These are phyloP conservation scores for Cephus pulcher DNA, from an alignment of 2,888 invertebrate genomes.

Conservation along the genomic window DNA sequence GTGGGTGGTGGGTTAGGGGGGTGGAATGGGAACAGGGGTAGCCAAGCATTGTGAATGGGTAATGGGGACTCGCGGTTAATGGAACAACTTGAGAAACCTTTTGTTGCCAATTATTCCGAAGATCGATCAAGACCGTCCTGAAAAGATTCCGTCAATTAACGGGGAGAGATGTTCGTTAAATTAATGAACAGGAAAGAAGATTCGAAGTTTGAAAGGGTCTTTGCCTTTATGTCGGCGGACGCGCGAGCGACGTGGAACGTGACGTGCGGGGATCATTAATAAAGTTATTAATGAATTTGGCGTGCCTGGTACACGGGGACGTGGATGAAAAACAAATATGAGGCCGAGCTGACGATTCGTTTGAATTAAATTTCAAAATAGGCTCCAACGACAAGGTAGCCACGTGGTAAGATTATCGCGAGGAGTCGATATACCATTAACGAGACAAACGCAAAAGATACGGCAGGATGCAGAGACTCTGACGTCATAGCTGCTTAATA, in stretches of 20 bases:
- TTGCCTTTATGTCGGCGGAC: constrained; percentile 25
- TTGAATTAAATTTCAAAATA: too few relatives aligned
- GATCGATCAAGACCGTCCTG: constrained; percentile 8
- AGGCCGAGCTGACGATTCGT: too few relatives aligned
- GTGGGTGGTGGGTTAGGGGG: neutral
- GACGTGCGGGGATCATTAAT: constrained; percentile 9
- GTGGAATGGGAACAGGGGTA: neutral
- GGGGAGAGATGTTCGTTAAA: constrained; percentile 19
- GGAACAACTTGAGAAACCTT: constrained; percentile 9
- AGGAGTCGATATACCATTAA: neutral
- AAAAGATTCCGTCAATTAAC: constrained; percentile 32
- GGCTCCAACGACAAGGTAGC: too few relatives aligned
- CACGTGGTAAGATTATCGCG: too few relatives aligned
- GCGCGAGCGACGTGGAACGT: constrained; percentile 2
- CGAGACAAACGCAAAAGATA: neutral
- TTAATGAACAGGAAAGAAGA: constrained; percentile 34
- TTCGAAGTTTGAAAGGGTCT: constrained; percentile 32
- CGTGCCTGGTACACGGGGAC: neutral
- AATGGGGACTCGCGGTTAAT: constrained; percentile 4
- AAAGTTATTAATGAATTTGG: constrained; percentile 17
- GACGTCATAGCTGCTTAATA: neutral
- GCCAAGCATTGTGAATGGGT: neutral
- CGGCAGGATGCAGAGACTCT: neutral
- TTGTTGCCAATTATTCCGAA: constrained; percentile 8
- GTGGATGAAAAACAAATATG: neutral